A percentile compares a stretch with the other conserved stretches of the same genome.
Conservation (phyloP, 2,888 invertebrate species). For the Cephus pygmeus region DNA sequence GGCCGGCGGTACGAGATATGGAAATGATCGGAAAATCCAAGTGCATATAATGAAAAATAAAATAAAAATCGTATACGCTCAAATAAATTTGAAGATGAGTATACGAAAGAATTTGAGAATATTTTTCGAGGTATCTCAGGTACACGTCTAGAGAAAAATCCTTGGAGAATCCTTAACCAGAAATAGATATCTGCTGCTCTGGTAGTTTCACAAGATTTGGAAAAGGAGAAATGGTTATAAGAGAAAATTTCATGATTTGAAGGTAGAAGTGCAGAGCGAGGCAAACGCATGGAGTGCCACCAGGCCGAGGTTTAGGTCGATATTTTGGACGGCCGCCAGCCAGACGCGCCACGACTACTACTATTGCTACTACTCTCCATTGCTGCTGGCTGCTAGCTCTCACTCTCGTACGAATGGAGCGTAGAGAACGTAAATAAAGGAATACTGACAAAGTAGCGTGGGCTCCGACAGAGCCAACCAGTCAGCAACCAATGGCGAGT, state of each 20-base stretch:
- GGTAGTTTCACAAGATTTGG: no score
- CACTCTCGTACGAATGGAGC: conserved; percentile 32
- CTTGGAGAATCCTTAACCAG: no score
- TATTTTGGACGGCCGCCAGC: conserved; percentile 47
- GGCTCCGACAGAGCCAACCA: neutral
- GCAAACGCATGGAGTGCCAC: conserved; percentile 23
- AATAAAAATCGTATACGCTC: no score
- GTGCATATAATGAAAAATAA: no score
- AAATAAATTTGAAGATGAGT: no score
- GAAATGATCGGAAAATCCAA: no score
- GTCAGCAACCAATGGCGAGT: neutral
- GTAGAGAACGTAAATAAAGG: conserved; percentile 34
- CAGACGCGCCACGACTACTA: conserved; percentile 35
- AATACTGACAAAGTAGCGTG: conserved; percentile 17
- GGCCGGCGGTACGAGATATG: no score
- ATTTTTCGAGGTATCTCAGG: no score
- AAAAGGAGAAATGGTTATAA: no score
- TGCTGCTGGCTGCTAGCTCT: conserved; percentile 18
- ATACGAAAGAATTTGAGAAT: no score
- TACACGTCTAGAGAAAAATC: no score
- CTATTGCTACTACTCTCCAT: neutral
- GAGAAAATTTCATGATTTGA: conserved; percentile 26
- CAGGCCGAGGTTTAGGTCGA: conserved; percentile 43
- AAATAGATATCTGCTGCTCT: no score
- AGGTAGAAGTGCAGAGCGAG: conserved; percentile 21